Evolutionary conservation across 2,797 vertebrate genomes (phyloP).

Genomic region (Eupleurogrammus muticus): DNA sequence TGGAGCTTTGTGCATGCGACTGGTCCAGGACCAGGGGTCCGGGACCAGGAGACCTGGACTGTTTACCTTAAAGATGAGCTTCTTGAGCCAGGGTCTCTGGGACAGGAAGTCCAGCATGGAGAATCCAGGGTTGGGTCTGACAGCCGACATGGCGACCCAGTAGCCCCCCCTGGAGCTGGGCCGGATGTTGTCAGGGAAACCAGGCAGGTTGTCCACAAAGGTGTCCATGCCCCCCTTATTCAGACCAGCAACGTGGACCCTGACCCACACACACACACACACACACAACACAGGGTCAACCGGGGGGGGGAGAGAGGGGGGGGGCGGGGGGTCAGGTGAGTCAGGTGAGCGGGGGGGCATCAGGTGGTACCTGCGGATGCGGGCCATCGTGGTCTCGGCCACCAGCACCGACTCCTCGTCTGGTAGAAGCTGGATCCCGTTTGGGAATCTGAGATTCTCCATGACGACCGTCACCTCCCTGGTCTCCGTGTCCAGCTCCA

Average conservation of each 20-base stretch:
- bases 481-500: conserved; percentile 91
- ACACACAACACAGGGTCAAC: background rate
- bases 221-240: conserved; percentile 97
- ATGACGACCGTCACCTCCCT: conserved; percentile 92
- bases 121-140: conserved; percentile 93
- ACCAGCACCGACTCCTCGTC: conserved; percentile 95
- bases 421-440: conserved; percentile 93
- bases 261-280: conserved; percentile 50
- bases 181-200: conserved; percentile 95
- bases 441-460: conserved; percentile 92
- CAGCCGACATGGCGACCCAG: conserved; percentile 92
- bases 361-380: conserved; percentile 88
- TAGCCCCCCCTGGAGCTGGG: conserved; percentile 94
- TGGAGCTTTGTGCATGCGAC: too few species aligned
- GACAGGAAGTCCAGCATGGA: conserved; percentile 96
- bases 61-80: conserved; percentile 93
- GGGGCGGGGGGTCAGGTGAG: too few species aligned
- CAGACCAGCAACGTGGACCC: conserved; percentile 94
- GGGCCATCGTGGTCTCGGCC: conserved; percentile 93
- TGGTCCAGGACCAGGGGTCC: background rate
- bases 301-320: too few species aligned
- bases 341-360: too few species aligned
- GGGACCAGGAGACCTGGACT: background rate
- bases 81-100: conserved; percentile 94
- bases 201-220: conserved; percentile 95